A percentile compares a stretch with the other conserved stretches of the same genome.
These are phyloP conservation scores for Cyclargus thomasi DNA, from an alignment of 1,140 invertebrate genomes.

Conservation along the genomic window DNA sequence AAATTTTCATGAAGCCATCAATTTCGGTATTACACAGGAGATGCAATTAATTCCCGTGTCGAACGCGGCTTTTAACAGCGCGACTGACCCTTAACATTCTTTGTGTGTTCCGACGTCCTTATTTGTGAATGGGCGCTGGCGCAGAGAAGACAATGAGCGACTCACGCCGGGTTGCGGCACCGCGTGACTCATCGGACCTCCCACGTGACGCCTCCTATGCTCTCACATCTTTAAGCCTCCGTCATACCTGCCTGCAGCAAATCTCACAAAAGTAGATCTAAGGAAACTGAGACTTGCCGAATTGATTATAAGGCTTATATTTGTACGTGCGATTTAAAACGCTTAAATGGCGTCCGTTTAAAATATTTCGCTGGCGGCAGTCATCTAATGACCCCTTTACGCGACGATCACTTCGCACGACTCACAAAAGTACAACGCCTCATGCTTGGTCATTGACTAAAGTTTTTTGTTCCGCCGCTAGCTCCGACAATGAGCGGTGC, in stretches of 20 bases:
- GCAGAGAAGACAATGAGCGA: slow-evolving; percentile 22
- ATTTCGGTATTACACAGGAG: not conserved
- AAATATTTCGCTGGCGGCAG: not conserved
- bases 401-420: slow-evolving; percentile 1
- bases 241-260: not conserved
- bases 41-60: not conserved
- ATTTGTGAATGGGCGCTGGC: slow-evolving; percentile 41
- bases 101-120: slow-evolving; percentile 14
- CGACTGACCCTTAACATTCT: not conserved
- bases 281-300: not conserved
- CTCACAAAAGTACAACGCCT: slow-evolving; percentile 9
- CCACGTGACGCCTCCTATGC: slow-evolving; percentile 30
- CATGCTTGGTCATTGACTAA: slow-evolving; percentile 2
- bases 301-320: not conserved
- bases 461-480: not conserved
- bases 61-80: not conserved
- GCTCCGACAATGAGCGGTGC: not conserved
- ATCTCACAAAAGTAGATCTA: not conserved
- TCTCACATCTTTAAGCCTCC: slow-evolving; percentile 13
- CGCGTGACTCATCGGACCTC: slow-evolving; percentile 39
- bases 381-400: not conserved
- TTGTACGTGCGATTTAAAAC: not conserved
- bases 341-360: not conserved
- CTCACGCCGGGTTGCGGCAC: not conserved
- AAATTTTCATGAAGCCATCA: not conserved